phyloP scores from a whole-genome alignment of 1,140 invertebrate species.

The Drosophila setifemur region DNA sequence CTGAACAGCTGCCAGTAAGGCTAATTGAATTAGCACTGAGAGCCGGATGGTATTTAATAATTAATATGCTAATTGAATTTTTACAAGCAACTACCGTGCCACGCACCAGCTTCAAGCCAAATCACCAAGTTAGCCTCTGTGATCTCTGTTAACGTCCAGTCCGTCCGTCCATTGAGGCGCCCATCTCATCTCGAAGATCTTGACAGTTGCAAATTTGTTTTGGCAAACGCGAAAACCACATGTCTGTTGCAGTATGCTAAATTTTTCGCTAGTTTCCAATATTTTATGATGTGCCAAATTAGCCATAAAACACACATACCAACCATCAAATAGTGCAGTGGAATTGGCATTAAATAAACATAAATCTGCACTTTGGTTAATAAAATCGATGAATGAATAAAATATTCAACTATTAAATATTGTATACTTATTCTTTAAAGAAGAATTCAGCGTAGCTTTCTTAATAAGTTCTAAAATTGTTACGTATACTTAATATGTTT shows the following conservation, averaged over 20 bases:
- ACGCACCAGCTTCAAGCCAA: slow-evolving; percentile 27
- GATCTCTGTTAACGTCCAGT: slow-evolving; percentile 43
- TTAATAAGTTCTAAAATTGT: no score
- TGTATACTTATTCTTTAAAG: no score
- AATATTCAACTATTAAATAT: background rate
- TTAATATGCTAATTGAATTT: slow-evolving; percentile 64
- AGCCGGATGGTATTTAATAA: slow-evolving; percentile 58
- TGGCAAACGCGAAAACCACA: slow-evolving; percentile 32
- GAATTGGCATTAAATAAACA: slow-evolving; percentile 1
- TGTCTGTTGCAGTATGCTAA: slow-evolving; percentile 31
- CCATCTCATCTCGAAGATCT: slow-evolving; percentile 38
- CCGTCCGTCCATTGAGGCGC: slow-evolving; percentile 16
- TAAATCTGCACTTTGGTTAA: background rate
- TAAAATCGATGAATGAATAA: no score
- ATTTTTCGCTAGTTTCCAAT: background rate
- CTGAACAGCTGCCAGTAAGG: slow-evolving; percentile 9
- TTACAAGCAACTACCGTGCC: slow-evolving; percentile 62
- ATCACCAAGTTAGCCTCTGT: slow-evolving; percentile 48
- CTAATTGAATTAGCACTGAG: slow-evolving; percentile 65
- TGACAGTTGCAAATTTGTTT: slow-evolving; percentile 61
- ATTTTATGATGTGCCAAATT: slow-evolving; percentile 73
- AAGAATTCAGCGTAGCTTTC: no score
- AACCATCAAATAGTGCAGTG: background rate
- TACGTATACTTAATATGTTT: no score
- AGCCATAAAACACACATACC: slow-evolving; percentile 49